A percentile compares a stretch with the other conserved stretches of the same genome.
Conservation (phyloP, 2,113 vertebrate genomes). For the Numida meleagris region DNA sequence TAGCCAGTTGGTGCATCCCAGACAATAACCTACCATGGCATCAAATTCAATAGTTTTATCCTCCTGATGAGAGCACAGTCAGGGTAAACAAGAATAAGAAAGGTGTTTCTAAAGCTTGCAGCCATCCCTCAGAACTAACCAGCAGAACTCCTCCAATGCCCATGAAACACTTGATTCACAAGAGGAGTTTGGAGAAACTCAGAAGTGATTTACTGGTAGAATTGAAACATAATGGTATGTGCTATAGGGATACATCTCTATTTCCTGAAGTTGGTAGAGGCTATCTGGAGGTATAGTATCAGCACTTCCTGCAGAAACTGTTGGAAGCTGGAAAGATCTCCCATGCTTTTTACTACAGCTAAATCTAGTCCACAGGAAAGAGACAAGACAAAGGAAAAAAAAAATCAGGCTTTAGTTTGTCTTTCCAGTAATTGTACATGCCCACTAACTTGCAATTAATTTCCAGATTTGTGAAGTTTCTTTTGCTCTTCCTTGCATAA, state of each 20-base stretch:
- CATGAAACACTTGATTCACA: neutral
- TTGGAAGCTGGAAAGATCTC: neutral
- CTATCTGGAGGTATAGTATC: neutral
- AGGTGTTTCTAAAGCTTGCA: neutral
- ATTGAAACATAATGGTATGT: neutral
- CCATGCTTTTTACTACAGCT: neutral
- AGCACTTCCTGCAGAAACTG: neutral
- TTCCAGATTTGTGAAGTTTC: neutral
- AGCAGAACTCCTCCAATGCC: neutral
- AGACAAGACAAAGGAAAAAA: neutral
- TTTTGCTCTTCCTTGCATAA: neutral
- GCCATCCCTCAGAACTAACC: neutral
- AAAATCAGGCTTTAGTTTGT: neutral
- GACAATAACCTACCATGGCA: neutral
- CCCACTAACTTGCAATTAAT: neutral
- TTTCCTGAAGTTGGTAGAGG: neutral
- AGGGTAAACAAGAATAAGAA: neutral
- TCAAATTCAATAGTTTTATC: neutral
- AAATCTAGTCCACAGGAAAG: neutral
- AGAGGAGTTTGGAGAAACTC: neutral
- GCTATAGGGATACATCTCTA: neutral
- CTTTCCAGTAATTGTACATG: fast-evolving
- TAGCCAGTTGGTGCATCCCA: neutral
- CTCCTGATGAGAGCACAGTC: neutral
- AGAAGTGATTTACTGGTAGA: neutral